A percentile compares a stretch with the other conserved stretches of the same genome.
phyloP scores from a whole-genome alignment of 2,888 invertebrate genomes.

The Anthophora plumipes region DNA sequence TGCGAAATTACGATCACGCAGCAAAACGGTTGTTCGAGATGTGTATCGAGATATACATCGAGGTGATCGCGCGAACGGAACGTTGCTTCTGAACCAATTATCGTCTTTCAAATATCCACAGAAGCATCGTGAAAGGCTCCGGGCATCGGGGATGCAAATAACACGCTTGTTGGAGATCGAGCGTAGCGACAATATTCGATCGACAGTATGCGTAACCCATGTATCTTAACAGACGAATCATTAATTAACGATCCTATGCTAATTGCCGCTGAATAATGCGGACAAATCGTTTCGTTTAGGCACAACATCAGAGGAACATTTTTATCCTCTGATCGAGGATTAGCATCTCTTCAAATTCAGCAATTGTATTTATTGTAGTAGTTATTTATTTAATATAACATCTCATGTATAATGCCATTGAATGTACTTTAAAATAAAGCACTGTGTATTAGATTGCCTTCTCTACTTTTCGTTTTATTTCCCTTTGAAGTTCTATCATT shows the following conservation, averaged over 20 bases:
- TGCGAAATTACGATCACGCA: conserved; percentile 54
- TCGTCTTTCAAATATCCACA: conserved; percentile 66
- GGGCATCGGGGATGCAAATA: conserved; percentile 63
- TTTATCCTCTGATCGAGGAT: too few species aligned
- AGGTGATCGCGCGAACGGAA: conserved; percentile 67
- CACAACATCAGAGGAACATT: not conserved
- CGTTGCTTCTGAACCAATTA: conserved; percentile 68
- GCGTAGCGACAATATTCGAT: conserved; percentile 34
- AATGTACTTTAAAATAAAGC: too few species aligned
- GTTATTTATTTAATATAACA: too few species aligned
- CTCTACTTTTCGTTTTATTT: too few species aligned
- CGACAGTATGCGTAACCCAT: conserved; percentile 17
- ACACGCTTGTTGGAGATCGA: conserved; percentile 44
- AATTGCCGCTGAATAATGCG: not conserved
- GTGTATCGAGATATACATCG: conserved; percentile 61
- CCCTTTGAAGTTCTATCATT: too few species aligned
- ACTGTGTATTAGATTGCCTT: too few species aligned
- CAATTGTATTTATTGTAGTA: too few species aligned
- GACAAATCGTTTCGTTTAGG: not conserved
- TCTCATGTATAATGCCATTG: too few species aligned
- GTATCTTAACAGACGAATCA: conserved; percentile 9
- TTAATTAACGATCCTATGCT: conserved; percentile 27
- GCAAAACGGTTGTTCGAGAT: conserved; percentile 56
- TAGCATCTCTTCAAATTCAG: too few species aligned
- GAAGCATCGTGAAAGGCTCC: conserved; percentile 42